Percentiles rank a stretch among this genome's conserved stretches.
These are phyloP conservation scores for Malurus leucopterus DNA, from an alignment of 2,797 vertebrate species.

Conservation along the genomic window DNA sequence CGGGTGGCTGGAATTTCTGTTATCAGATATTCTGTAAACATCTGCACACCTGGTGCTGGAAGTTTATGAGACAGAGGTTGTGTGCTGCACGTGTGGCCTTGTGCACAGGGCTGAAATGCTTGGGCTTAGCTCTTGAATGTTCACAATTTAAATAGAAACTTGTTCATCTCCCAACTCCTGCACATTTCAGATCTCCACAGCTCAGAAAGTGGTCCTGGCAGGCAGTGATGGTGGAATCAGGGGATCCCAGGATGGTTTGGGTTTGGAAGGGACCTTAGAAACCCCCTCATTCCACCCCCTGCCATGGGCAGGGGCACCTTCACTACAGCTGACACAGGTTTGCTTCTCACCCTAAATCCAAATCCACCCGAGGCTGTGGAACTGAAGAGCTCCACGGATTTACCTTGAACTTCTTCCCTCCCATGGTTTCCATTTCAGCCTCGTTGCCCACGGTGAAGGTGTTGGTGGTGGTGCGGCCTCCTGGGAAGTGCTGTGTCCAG, in stretches of 20 bases:
- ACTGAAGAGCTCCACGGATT: background rate
- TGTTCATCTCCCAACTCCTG: background rate
- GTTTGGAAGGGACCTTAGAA: background rate
- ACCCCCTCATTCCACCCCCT: background rate
- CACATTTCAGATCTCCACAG: background rate
- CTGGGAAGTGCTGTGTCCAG: slow-evolving; percentile 84
- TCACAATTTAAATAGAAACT: background rate
- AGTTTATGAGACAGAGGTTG: background rate
- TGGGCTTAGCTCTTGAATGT: background rate
- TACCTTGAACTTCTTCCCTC: slow-evolving; percentile 83
- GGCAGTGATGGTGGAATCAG: background rate
- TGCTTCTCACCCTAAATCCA: background rate
- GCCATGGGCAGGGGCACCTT: background rate
- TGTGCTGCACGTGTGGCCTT: background rate
- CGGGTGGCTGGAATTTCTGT: background rate
- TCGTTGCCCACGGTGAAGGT: slow-evolving; percentile 82
- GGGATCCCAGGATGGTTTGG: background rate
- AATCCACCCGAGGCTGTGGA: background rate
- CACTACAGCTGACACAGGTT: background rate
- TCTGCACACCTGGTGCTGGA: background rate
- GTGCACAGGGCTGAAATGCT: background rate
- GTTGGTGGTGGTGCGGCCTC: slow-evolving; percentile 75
- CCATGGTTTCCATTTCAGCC: slow-evolving; percentile 81
- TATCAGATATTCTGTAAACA: background rate
- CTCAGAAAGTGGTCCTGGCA: background rate